These are phyloP conservation scores for Lethenteron camtschaticum DNA, from an alignment of 2,113 vertebrate species.

Conservation along the genomic window DNA sequence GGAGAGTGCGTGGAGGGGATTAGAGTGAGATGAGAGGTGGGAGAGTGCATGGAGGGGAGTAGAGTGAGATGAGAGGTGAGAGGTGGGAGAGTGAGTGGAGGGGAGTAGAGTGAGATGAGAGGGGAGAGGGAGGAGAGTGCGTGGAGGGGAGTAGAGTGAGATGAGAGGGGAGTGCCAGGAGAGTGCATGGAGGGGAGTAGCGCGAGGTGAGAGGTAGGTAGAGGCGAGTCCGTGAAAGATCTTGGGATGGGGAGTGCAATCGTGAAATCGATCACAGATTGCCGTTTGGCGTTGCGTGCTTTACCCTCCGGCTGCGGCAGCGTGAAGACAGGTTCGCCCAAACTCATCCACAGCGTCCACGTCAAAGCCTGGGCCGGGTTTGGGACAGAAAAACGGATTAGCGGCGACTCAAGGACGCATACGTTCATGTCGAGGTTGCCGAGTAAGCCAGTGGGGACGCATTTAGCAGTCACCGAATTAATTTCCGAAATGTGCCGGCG, in stretches of 20 bases:
- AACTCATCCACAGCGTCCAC: conserved; percentile 58
- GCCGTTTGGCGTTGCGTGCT: conserved; percentile 12
- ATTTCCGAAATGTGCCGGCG: too few species aligned
- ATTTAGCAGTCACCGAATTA: too few species aligned
- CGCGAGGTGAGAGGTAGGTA: conserved; percentile 9
- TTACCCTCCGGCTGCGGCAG: conserved; percentile 83
- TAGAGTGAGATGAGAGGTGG: too few species aligned
- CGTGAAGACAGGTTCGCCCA: conserved; percentile 74
- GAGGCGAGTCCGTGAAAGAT: conserved; percentile 8
- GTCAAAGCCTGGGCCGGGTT: conserved; percentile 43
- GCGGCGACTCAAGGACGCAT: background rate
- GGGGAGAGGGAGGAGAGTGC: background rate
- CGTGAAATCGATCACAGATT: conserved; percentile 11
- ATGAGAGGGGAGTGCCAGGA: background rate
- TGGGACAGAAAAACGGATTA: conserved; percentile 7
- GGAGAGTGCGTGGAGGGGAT: too few species aligned
- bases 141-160: too few species aligned
- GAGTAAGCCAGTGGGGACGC: too few species aligned
- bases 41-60: too few species aligned
- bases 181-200: background rate
- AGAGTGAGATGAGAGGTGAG: background rate
- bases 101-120: background rate
- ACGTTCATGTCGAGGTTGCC: too few species aligned
- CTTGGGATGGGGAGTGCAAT: conserved; percentile 7
- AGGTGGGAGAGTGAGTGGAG: background rate